Evolutionary conservation across 2,113 vertebrate species (phyloP), one percentile per base, ranked within the genome.

Genomic region (Condylura cristata): DNA sequence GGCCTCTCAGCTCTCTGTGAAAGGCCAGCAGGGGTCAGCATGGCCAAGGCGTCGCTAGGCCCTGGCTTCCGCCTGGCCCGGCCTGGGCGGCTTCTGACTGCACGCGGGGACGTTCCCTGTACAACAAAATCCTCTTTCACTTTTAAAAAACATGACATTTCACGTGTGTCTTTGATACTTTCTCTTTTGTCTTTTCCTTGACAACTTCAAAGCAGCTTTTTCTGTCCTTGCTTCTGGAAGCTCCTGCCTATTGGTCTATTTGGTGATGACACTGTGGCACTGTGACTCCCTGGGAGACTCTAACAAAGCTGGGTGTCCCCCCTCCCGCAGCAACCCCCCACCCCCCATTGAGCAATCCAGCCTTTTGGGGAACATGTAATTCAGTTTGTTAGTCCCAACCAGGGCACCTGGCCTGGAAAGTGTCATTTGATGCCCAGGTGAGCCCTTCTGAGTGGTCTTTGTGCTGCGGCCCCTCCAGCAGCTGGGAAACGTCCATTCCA

Each of bases 401-500:
- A 39, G 74, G 44, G 18, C 28, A n/a, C 24, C 74, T 28, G 11
- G 14, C 63, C 61, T 60, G 66, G 44, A 82, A 81, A 86, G 30
- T 58, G 71, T 51, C 20, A 0, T 18, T 91, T 17, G 44, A 32
- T 32, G 68, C 34, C 24, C 24, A n/a, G 14, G 58, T 17, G 74
- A 79, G n/a, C 6, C 44, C 6, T 60, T 86, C 89, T 32, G 72
- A 56, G 71, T 0, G 26, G 48, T 26, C 48, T 46, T 20, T 28
- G 18, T 24, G 7, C 7, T 74, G 7, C 13, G 7, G 46, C 44
- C 76, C 12, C 61, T 46, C 18, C 79, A 72, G 26, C 10, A 32
- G 5, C 1, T 1, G 32, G 13, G 17, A 24, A 4, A 18, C n/a
- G 8, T 3, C 5, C 20, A 2, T 8, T 46, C 26, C 28, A 2